Evolutionary conservation across 2,797 vertebrate genomes (phyloP).

Genomic region (Tenualosa ilisha): DNA sequence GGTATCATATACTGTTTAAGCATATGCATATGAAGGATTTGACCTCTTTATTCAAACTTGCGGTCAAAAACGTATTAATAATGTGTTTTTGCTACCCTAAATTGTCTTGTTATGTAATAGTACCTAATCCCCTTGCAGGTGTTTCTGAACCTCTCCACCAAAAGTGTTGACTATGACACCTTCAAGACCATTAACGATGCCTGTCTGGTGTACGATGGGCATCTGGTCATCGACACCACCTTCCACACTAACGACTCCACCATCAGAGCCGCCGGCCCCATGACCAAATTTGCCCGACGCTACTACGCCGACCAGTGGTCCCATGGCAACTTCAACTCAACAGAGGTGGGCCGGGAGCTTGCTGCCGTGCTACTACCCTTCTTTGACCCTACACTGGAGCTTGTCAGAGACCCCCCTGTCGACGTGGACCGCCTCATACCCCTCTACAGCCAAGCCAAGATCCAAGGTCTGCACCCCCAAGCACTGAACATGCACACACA

Average conservation of each 20-base stretch:
- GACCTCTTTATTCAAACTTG: not conserved
- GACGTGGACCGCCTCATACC: slow-evolving; percentile 75
- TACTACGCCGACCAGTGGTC: slow-evolving; percentile 81
- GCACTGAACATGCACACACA: slow-evolving; percentile 20
- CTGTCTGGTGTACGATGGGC: slow-evolving; percentile 85
- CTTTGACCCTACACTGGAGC: slow-evolving; percentile 78
- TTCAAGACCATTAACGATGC: slow-evolving; percentile 81
- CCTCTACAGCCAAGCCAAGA: slow-evolving; percentile 78
- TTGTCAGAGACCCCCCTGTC: slow-evolving; percentile 43
- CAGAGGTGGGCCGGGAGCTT: slow-evolving; percentile 85
- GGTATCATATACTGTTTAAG: not conserved
- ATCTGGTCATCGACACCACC: slow-evolving; percentile 79
- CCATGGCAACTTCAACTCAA: slow-evolving; percentile 82
- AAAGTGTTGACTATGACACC: slow-evolving; percentile 78
- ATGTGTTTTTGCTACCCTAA: not conserved
- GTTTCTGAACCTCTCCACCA: slow-evolving; percentile 83
- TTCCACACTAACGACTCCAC: slow-evolving; percentile 82
- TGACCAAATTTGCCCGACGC: slow-evolving; percentile 85
- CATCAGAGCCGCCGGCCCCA: slow-evolving; percentile 83
- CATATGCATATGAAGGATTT: not conserved
- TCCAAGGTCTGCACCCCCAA: slow-evolving; percentile 75
- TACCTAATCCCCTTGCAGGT: slow-evolving; percentile 67
- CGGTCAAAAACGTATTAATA: not conserved
- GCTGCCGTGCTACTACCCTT: slow-evolving; percentile 78
- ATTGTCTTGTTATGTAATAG: not conserved